These are phyloP conservation scores for Cryptus viduatorius DNA, from an alignment of 2,888 invertebrate species.

Conservation along the genomic window DNA sequence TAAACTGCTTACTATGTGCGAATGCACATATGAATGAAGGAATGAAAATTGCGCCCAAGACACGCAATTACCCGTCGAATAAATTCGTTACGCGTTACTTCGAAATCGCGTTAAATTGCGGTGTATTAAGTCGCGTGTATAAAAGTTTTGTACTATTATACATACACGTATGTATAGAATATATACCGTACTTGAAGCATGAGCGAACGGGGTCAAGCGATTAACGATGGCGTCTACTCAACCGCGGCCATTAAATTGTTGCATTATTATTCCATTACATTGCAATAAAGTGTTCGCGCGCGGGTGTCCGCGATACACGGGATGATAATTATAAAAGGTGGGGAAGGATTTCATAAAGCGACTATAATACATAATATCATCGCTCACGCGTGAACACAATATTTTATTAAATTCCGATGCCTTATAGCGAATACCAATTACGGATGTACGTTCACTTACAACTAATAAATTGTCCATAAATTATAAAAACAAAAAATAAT, in stretches of 20 bases:
- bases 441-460: background rate
- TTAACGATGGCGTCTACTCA: conserved; percentile 58
- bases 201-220: conserved; percentile 65
- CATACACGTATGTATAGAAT: conserved; percentile 23
- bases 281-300: conserved; percentile 48
- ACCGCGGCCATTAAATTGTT: conserved; percentile 62
- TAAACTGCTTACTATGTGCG: background rate
- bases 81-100: conserved; percentile 62
- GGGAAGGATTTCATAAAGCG: conserved; percentile 53
- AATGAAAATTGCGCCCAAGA: conserved; percentile 35
- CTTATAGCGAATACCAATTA: conserved; percentile 12
- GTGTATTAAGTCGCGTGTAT: conserved; percentile 37
- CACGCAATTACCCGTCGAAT: conserved; percentile 54
- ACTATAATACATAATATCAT: conserved; percentile 55
- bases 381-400: conserved; percentile 13
- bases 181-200: conserved; percentile 36
- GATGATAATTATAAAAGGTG: conserved; percentile 42
- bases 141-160: background rate
- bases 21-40: conserved; percentile 13
- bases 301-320: conserved; percentile 41
- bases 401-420: conserved; percentile 23
- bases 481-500: background rate
- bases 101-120: conserved; percentile 65
- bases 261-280: conserved; percentile 64
- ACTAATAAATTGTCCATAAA: background rate